Percentiles rank a stretch among this genome's conserved stretches.
Conservation (phyloP, 2,888 invertebrate genomes). For the Pammene fasciana region DNA sequence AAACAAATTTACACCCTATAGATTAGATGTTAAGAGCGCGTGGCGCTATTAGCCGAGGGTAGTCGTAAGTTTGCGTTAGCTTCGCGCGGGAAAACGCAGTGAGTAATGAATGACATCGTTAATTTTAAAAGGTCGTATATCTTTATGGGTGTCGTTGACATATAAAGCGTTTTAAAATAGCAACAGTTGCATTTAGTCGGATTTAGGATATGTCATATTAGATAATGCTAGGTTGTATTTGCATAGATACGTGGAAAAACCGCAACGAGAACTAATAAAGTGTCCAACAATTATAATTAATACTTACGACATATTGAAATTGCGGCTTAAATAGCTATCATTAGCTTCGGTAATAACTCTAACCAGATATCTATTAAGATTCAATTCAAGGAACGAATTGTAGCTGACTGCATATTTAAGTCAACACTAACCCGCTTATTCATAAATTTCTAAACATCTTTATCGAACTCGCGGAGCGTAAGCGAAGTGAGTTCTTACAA, state of each 20-base stretch:
- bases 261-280: neutral
- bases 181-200: neutral
- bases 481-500: too few species aligned
- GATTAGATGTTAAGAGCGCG: neutral
- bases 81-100: constrained; percentile 30
- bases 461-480: too few species aligned
- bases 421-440: too few species aligned
- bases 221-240: neutral
- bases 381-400: too few species aligned
- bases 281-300: neutral
- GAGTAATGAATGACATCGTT: constrained; percentile 16
- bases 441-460: too few species aligned
- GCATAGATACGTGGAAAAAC: neutral
- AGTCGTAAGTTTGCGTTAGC: neutral
- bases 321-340: neutral
- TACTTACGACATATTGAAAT: neutral
- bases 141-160: neutral
- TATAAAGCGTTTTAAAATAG: neutral
- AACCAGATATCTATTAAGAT: too few species aligned
- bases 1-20: constrained; percentile 45
- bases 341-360: too few species aligned
- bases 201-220: constrained; percentile 17
- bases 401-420: too few species aligned
- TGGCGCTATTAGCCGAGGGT: constrained; percentile 20
- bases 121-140: neutral